Conservation (phyloP, 2,888 invertebrate species). For the Punctoribates punctum region DNA sequence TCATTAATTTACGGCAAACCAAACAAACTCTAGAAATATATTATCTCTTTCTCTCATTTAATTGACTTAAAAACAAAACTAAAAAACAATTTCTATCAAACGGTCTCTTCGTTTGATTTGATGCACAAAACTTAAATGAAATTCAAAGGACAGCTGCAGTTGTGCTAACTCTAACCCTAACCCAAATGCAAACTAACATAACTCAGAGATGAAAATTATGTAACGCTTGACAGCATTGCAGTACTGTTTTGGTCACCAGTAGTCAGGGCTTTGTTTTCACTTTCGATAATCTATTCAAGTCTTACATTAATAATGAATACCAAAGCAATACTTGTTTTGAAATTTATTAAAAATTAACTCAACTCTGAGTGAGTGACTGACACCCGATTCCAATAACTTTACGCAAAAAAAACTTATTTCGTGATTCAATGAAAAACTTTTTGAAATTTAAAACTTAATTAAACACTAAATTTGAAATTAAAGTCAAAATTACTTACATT, state of each 20-base stretch:
- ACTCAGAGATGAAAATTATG: slow-evolving; percentile 1
- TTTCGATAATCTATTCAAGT: neutral
- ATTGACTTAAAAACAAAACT: neutral
- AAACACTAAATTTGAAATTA: neutral
- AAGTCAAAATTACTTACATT: neutral
- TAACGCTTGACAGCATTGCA: neutral
- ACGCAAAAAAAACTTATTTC: neutral
- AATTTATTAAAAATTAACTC: neutral
- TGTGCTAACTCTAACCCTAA: slow-evolving; percentile 4
- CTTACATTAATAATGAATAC: slow-evolving; percentile 4
- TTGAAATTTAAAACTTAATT: neutral
- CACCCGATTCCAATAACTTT: neutral
- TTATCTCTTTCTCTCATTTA: neutral
- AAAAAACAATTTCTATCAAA: neutral
- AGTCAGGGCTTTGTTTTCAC: neutral
- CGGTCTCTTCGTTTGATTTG: neutral
- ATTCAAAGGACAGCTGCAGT: slow-evolving; percentile 33
- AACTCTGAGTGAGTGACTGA: neutral
- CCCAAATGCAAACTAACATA: neutral
- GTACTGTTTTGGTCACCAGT: neutral
- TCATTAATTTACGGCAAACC: neutral
- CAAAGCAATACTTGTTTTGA: slow-evolving; percentile 6
- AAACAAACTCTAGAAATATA: neutral
- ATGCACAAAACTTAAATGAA: slow-evolving; percentile 6
- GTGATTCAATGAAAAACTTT: neutral